Conservation (phyloP, 2,113 vertebrate genomes). For the Halichoeres trimaculatus region DNA sequence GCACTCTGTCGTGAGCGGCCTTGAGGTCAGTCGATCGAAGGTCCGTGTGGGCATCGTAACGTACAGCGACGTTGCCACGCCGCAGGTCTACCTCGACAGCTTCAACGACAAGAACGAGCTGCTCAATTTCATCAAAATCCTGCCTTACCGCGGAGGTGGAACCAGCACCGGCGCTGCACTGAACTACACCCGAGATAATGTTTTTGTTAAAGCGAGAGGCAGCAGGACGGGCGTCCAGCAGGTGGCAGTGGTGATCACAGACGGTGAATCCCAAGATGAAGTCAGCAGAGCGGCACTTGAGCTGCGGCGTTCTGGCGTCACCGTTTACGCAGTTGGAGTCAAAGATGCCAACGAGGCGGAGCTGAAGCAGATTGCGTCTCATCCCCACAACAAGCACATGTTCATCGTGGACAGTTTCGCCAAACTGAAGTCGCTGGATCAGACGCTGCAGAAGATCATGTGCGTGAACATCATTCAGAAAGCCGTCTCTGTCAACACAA, state of each 20-base stretch:
- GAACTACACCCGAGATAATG: slow-evolving; percentile 70
- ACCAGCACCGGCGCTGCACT: slow-evolving; percentile 82
- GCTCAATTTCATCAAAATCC: slow-evolving; percentile 83
- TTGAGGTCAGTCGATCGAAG: slow-evolving; percentile 61
- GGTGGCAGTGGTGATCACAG: slow-evolving; percentile 86
- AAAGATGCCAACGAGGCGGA: slow-evolving; percentile 62
- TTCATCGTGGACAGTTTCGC: slow-evolving; percentile 79
- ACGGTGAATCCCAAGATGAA: slow-evolving; percentile 81
- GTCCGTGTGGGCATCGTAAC: slow-evolving; percentile 84
- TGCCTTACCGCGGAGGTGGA: slow-evolving; percentile 79
- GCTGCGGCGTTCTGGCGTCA: slow-evolving; percentile 78
- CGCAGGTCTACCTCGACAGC: slow-evolving; percentile 81
- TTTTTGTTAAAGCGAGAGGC: slow-evolving; percentile 78
- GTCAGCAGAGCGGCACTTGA: slow-evolving; percentile 72
- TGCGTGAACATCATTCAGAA: slow-evolving; percentile 77
- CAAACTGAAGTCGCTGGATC: slow-evolving; percentile 75
- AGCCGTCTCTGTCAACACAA: slow-evolving; percentile 8
- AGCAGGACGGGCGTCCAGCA: slow-evolving; percentile 81
- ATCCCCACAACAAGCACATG: slow-evolving; percentile 80
- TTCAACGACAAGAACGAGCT: slow-evolving; percentile 77
- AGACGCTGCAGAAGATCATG: slow-evolving; percentile 78
- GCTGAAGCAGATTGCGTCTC: slow-evolving; percentile 81
- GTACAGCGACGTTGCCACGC: slow-evolving; percentile 71
- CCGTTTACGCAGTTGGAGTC: slow-evolving; percentile 82
- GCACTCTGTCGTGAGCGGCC: slow-evolving; percentile 76